A percentile compares a stretch with the other conserved stretches of the same genome.
Conservation (phyloP, 2,113 vertebrate genomes). For the Rhinopithecus roxellana region DNA sequence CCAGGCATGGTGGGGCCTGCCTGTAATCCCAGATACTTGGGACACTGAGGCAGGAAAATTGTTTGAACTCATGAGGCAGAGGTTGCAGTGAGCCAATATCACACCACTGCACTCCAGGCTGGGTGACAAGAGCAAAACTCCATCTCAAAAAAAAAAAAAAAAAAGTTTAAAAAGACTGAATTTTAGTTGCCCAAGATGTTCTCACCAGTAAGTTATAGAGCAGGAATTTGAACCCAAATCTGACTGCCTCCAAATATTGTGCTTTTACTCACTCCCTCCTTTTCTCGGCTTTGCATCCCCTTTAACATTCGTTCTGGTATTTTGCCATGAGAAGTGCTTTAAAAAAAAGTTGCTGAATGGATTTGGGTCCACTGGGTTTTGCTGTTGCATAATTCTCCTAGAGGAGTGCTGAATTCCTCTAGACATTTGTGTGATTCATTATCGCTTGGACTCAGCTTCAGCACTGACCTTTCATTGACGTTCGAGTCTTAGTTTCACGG, state of each 20-base stretch:
- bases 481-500: neutral
- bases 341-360: neutral
- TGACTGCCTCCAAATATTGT: neutral
- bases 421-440: neutral
- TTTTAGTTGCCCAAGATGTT: neutral
- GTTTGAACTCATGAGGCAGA: too few species aligned
- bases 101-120: too few species aligned
- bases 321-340: neutral
- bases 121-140: too few species aligned
- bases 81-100: too few species aligned
- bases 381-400: neutral
- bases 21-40: too few species aligned
- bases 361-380: neutral
- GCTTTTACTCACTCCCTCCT: neutral
- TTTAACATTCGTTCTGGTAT: neutral
- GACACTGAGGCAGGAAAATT: too few species aligned
- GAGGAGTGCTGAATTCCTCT: neutral
- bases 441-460: neutral
- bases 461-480: constrained; percentile 9
- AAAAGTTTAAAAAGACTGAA: neutral
- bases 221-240: neutral
- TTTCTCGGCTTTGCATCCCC: neutral
- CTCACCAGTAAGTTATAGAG: neutral
- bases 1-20: too few species aligned
- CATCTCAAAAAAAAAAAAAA: neutral